Conservation (phyloP, 2,888 invertebrate genomes). For the Artemia sp. region DNA sequence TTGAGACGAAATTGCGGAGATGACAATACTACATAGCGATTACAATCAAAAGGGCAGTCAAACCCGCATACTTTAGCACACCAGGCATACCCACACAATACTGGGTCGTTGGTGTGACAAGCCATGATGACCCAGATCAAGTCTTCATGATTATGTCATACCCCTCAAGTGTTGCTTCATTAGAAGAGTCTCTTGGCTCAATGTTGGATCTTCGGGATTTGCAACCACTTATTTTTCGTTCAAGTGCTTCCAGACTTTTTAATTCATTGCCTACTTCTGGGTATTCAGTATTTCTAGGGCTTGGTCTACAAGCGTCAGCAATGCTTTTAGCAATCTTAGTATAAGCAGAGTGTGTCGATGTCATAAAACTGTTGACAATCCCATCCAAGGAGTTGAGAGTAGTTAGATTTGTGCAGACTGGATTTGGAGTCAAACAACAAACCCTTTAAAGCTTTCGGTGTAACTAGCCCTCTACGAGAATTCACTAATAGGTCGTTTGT, state of each 20-base stretch:
- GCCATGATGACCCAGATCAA: neutral
- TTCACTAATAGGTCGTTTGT: too few species aligned
- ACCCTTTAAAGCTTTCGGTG: too few species aligned
- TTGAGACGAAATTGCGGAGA: too few species aligned
- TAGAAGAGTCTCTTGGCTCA: too few species aligned
- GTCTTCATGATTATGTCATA: neutral
- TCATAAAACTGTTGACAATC: neutral
- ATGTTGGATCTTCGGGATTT: too few species aligned
- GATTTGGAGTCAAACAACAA: too few species aligned
- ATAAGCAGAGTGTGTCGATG: neutral
- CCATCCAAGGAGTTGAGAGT: neutral
- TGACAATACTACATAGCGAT: neutral
- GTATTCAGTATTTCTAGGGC: too few species aligned
- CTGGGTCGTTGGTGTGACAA: neutral
- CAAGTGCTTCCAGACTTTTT: too few species aligned
- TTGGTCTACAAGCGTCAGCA: neutral
- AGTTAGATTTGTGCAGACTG: neutral
- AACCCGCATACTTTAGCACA: slow-evolving; percentile 4
- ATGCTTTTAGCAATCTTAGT: neutral
- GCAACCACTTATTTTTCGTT: too few species aligned
- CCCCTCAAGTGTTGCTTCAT: neutral
- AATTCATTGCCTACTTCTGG: too few species aligned
- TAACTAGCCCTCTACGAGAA: too few species aligned
- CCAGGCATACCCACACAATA: slow-evolving; percentile 10
- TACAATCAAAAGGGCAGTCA: neutral